A percentile compares a stretch with the other conserved stretches of the same genome.
Evolutionary conservation across 2,797 vertebrate genomes (phyloP).

Genomic region (Tapirus indicus): DNA sequence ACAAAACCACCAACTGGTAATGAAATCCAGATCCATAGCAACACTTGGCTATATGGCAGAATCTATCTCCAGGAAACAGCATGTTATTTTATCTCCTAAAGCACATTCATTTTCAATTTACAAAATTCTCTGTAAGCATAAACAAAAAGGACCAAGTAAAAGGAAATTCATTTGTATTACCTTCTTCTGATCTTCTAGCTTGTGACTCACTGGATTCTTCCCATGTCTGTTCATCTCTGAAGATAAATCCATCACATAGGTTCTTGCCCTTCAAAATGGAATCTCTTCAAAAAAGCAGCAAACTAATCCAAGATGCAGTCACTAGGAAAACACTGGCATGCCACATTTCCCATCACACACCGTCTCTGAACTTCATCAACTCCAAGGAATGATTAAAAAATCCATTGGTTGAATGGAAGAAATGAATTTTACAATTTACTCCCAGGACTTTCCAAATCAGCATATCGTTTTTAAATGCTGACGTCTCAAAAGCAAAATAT

Average conservation of each 20-base stretch:
- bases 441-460: conserved; percentile 87
- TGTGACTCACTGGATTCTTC: conserved; percentile 97
- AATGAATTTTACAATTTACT: conserved; percentile 83
- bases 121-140: conserved; percentile 56
- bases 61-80: neutral
- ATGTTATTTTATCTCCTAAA: conserved; percentile 50
- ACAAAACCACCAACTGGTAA: conserved; percentile 53
- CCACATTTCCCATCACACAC: conserved; percentile 89
- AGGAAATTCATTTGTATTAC: conserved; percentile 87
- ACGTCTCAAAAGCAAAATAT: conserved; percentile 79
- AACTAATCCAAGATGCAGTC: conserved; percentile 88
- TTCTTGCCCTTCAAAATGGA: conserved; percentile 88
- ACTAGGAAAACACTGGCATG: conserved; percentile 83
- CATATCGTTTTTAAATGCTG: conserved; percentile 87
- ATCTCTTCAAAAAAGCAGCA: conserved; percentile 89
- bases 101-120: conserved; percentile 62
- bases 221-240: conserved; percentile 96
- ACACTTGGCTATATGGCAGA: neutral
- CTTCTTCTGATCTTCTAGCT: conserved; percentile 99
- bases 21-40: conserved; percentile 45
- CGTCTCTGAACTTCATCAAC: conserved; percentile 82
- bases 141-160: conserved; percentile 50
- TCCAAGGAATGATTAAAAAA: conserved; percentile 85
- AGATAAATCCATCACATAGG: conserved; percentile 96
- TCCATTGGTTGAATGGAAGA: conserved; percentile 83